Base-by-base conservation (phyloP, 2,888 invertebrate genomes). In the Himalopsyche kuldschensis region DNA sequence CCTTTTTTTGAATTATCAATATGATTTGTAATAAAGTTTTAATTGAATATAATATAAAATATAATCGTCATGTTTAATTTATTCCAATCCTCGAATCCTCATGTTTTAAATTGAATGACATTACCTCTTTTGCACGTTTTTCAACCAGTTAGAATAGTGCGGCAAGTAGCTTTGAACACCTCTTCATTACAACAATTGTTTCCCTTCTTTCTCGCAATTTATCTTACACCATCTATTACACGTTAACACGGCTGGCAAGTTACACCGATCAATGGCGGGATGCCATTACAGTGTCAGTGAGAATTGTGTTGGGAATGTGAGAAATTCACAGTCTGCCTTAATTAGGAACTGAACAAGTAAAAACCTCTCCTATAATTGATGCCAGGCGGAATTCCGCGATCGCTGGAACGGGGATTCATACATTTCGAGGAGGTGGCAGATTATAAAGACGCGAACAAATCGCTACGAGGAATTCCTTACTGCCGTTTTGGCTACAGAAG, bases 281-380 rank as follows among this genome's bases (percentile, higher is more conserved):
- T 80, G 82, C 82, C 82, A 82, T 84, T 84, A 84, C 82, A 47
- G 55, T 75, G 84, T 24, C 55, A 79, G 75, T 80, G 82, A 63
- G 76, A 78, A 41, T 82, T 75, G 82, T 48, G 79, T 32, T 41
- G 75, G 79, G 85, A 85, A 85, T 85, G 83, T 82, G 83, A 82
- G 84, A 84, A 84, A 82, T 85, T 84, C 85, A 77, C 83, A 78
- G 81, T 31, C 83, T 80, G 83, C 85, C 85, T 85, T 85, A 85
- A 85, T 85, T 85, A 85, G 85, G 83, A 85, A 35, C 78, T 17
- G 78, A 82, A 75, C 83, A 79, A 80, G 84, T 80, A 81, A 83
- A 85, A 85, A 85, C 75, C 81, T 78, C 55, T 55, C 77, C 75
- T 77, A 55, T 79, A 85, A 85, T 85, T 84, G 84, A 84, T 84